These are phyloP conservation scores for Bombyx mandarina DNA, from an alignment of 1,140 invertebrate genomes.

Conservation along the genomic window DNA sequence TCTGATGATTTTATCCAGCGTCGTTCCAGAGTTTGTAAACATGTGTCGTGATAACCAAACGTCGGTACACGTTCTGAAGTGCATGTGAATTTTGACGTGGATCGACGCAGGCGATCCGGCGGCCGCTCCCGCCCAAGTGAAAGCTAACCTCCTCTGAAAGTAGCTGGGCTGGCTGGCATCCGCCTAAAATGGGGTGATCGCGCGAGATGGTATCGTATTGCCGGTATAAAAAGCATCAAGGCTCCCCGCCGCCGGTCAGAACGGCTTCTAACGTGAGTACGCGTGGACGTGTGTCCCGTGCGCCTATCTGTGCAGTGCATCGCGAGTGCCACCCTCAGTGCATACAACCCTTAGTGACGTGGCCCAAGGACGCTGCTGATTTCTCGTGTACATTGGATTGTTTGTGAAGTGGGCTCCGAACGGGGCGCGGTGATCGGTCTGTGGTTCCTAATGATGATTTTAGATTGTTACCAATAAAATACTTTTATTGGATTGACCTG, in stretches of 20 bases:
- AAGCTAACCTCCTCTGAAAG: conserved; percentile 64
- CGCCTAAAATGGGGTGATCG: conserved; percentile 78
- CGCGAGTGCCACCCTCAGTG: conserved; percentile 8
- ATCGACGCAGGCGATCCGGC: conserved; percentile 4
- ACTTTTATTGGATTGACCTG: no score
- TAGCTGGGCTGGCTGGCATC: conserved; percentile 49
- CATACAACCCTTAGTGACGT: conserved; percentile 30
- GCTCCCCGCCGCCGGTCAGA: conserved; percentile 82
- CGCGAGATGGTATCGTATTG: conserved; percentile 82
- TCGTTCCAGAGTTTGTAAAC: conserved; percentile 15
- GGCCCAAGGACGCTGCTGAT: conserved; percentile 38
- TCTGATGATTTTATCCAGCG: conserved; percentile 3
- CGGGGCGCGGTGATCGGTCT: conserved; percentile 39
- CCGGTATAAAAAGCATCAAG: conserved; percentile 86
- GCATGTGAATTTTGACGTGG: not conserved
- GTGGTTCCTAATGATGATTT: conserved; percentile 26
- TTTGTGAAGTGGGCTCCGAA: conserved; percentile 47
- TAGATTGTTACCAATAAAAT: conserved; percentile 13
- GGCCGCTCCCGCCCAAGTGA: conserved; percentile 38
- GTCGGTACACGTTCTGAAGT: not conserved
- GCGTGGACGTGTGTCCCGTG: conserved; percentile 27
- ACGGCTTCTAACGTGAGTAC: conserved; percentile 88
- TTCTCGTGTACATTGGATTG: conserved; percentile 45
- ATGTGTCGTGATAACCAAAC: not conserved
- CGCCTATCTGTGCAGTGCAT: conserved; percentile 30